A percentile compares a stretch with the other conserved stretches of the same genome.
Conservation (phyloP, 2,113 vertebrate species). For the Oceanites oceanicus region DNA sequence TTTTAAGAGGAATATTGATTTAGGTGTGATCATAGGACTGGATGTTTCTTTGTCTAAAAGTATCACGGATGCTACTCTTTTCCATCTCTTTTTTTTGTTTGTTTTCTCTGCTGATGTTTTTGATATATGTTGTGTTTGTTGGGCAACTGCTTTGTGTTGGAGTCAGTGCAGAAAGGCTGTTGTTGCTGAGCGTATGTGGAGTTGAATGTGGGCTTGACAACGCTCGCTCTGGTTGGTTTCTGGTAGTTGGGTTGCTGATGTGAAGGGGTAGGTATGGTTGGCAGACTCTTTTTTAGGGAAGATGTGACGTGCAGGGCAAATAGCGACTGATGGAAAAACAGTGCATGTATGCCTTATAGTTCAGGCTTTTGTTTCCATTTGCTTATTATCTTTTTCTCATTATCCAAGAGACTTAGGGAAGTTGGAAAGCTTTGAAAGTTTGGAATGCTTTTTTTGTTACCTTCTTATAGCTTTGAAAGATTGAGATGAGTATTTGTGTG, state of each 20-base stretch:
- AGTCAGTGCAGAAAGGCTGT: background rate
- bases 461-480: background rate
- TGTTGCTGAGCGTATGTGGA: background rate
- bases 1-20: background rate
- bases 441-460: background rate
- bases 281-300: background rate
- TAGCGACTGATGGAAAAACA: background rate
- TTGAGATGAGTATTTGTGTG: background rate
- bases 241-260: background rate
- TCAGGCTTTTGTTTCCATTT: background rate
- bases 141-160: background rate
- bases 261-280: background rate
- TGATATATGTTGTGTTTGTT: background rate
- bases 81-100: background rate
- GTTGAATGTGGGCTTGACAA: background rate
- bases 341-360: background rate
- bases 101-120: background rate
- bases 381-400: background rate
- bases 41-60: background rate
- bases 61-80: background rate
- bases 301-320: background rate
- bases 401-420: accelerated
- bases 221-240: background rate
- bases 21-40: background rate
- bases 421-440: background rate